Evolutionary conservation across 2,113 vertebrate genomes (phyloP).

Genomic region (Procavia capensis): DNA sequence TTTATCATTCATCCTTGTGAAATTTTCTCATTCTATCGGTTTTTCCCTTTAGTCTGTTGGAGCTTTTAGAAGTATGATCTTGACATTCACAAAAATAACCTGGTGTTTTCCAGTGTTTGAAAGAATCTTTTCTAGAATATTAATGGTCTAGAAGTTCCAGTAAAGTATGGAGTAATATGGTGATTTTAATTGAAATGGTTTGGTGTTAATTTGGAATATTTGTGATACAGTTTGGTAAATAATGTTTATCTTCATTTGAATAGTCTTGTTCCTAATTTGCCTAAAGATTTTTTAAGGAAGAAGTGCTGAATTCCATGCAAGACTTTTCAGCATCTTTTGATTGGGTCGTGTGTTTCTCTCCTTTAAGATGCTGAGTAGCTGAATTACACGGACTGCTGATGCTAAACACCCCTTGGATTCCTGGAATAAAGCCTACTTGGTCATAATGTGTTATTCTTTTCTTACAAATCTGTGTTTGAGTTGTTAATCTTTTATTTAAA

Average conservation of each 20-base stretch:
- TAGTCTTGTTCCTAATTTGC: constrained; percentile 11
- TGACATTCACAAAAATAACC: constrained; percentile 21
- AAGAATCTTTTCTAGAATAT: constrained; percentile 15
- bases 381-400: background rate
- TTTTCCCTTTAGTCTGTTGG: constrained; percentile 18
- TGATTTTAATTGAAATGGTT: constrained; percentile 17
- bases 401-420: background rate
- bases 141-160: constrained; percentile 10
- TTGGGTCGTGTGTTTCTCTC: background rate
- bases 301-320: constrained; percentile 31
- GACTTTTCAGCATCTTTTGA: constrained; percentile 11
- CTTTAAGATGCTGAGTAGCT: background rate
- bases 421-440: constrained; percentile 50
- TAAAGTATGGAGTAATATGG: background rate
- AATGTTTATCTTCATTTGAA: constrained; percentile 24
- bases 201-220: background rate
- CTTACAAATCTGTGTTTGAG: constrained; percentile 12
- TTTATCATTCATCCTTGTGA: background rate
- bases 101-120: background rate
- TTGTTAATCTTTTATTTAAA: constrained; percentile 52
- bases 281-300: constrained; percentile 7
- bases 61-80: constrained; percentile 12
- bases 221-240: background rate
- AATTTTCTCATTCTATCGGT: background rate
- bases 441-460: constrained; percentile 36